Percentiles rank a stretch among this genome's conserved stretches.
Evolutionary conservation across 2,888 invertebrate species (phyloP).

Genomic region (Lepidonotus clava): DNA sequence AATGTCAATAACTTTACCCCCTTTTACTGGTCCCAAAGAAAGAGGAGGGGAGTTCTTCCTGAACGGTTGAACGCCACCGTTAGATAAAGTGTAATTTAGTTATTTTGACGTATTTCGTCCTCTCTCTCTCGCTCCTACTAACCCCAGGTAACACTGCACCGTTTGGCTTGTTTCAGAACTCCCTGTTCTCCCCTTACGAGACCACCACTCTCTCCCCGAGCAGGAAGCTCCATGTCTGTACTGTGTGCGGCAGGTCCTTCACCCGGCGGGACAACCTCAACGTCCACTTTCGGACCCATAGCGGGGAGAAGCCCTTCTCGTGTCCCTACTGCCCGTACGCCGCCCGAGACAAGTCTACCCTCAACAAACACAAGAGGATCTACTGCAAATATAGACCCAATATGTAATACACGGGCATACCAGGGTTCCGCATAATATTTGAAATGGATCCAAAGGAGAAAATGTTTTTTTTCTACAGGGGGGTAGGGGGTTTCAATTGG

Average conservation of each 20-base stretch:
- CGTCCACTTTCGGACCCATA: slow-evolving; percentile 8
- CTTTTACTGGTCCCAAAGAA: no score
- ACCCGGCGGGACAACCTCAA: background rate
- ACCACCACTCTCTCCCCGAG: background rate
- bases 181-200: background rate
- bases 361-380: slow-evolving; percentile 28
- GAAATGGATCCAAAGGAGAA: no score
- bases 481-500: no score
- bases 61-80: no score
- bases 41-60: no score
- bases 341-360: background rate
- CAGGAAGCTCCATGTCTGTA: background rate
- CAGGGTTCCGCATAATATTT: no score
- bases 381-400: no score
- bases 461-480: no score
- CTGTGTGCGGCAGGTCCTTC: background rate
- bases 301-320: background rate
- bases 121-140: background rate
- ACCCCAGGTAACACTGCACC: background rate
- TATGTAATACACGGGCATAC: no score
- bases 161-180: background rate
- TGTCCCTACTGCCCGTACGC: slow-evolving; percentile 14
- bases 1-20: no score
- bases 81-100: no score
- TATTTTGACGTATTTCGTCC: no score